Percentiles rank a stretch among this genome's conserved stretches.
Evolutionary conservation across 2,797 vertebrate genomes (phyloP).

Genomic region (Anabacerthia variegaticeps): DNA sequence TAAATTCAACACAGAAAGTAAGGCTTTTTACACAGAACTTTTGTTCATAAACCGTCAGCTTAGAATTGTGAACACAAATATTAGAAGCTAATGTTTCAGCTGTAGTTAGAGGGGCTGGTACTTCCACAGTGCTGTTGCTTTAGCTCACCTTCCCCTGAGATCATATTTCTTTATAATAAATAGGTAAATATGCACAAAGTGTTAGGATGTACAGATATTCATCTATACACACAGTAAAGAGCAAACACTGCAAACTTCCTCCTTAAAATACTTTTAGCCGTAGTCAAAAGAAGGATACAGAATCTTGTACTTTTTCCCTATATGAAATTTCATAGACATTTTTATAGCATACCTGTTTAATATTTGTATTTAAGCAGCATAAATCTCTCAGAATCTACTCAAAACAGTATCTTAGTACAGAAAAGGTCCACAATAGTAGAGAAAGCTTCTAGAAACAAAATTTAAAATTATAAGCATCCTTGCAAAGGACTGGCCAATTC

Average conservation of each 20-base stretch:
- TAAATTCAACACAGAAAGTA: not conserved
- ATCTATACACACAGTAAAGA: not conserved
- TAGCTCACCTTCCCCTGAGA: not conserved
- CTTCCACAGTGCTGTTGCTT: not conserved
- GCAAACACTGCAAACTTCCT: not conserved
- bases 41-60: not conserved
- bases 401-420: not conserved
- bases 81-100: not conserved
- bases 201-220: not conserved
- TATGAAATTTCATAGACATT: not conserved
- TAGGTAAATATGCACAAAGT: not conserved
- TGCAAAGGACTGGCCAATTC: not conserved
- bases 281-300: not conserved
- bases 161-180: not conserved
- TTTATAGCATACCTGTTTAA: not conserved
- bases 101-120: not conserved
- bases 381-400: not conserved
- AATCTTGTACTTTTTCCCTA: not conserved
- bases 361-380: not conserved
- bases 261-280: not conserved
- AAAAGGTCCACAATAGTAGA: not conserved
- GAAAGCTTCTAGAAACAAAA: not conserved
- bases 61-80: not conserved
- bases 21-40: not conserved
- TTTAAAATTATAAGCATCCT: not conserved